Conservation (phyloP, 2,888 invertebrate genomes). For the Mantis religiosa region DNA sequence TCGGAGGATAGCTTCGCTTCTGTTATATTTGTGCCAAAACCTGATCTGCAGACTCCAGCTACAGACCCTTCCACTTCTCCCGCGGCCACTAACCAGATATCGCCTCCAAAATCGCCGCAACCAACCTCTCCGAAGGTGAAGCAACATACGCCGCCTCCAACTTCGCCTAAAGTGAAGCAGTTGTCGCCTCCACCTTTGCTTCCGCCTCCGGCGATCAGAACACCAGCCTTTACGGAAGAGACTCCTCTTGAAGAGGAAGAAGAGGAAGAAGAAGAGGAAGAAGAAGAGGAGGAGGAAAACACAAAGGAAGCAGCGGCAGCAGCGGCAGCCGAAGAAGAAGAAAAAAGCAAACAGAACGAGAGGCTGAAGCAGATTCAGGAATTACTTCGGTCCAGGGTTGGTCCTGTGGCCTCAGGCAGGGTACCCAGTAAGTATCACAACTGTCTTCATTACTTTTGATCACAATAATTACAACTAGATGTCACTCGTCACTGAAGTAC, state of each 20-base stretch:
- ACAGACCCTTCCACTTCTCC: constrained; percentile 44
- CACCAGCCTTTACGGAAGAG: constrained; percentile 47
- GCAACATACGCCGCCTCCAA: background rate
- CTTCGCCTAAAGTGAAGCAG: background rate
- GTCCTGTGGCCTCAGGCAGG: constrained; percentile 21
- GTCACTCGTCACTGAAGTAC: no score
- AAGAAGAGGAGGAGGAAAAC: constrained; percentile 42
- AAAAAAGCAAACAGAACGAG: constrained; percentile 53
- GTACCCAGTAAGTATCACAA: constrained; percentile 12
- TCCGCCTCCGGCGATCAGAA: background rate
- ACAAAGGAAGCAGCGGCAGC: background rate
- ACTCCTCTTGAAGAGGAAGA: constrained; percentile 49
- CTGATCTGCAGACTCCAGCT: constrained; percentile 47
- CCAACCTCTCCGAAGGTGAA: constrained; percentile 33
- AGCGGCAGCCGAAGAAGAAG: constrained; percentile 42
- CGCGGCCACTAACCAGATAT: constrained; percentile 49
- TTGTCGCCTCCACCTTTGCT: constrained; percentile 1
- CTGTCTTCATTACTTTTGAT: no score
- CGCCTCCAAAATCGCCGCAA: constrained; percentile 37
- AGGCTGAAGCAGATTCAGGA: constrained; percentile 67
- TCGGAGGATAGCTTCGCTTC: constrained; percentile 92
- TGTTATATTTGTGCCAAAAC: constrained; percentile 85
- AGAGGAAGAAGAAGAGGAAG: constrained; percentile 56
- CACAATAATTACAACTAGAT: no score
- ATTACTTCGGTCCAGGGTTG: constrained; percentile 44